A percentile compares a stretch with the other conserved stretches of the same genome.
phyloP scores from a whole-genome alignment of 2,797 vertebrate species.

The Sebastes trivittatus region DNA sequence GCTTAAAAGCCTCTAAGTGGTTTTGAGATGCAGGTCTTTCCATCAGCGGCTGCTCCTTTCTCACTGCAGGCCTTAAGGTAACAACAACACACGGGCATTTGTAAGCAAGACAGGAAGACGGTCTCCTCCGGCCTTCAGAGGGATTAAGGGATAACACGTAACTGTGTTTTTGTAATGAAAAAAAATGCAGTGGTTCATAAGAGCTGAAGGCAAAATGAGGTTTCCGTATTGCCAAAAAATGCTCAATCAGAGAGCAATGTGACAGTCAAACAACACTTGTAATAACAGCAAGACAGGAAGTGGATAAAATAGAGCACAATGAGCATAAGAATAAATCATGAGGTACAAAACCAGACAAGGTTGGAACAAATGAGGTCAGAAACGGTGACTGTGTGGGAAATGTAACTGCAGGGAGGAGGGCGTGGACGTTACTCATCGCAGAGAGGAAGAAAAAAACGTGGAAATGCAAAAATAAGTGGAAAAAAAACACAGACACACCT shows the following conservation, averaged over 20 bases:
- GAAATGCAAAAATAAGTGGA: not conserved
- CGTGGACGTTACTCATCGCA: not conserved
- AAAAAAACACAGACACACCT: constrained; percentile 7
- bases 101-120: not conserved
- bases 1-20: constrained; percentile 63
- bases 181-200: not conserved
- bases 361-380: constrained; percentile 32
- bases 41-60: constrained; percentile 28
- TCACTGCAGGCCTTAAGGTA: constrained; percentile 1
- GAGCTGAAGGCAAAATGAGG: not conserved
- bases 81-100: not conserved
- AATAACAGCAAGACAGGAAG: not conserved
- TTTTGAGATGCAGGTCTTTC: constrained; percentile 43
- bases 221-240: not conserved
- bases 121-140: not conserved
- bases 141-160: not conserved
- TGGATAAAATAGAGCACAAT: not conserved
- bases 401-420: not conserved
- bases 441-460: not conserved
- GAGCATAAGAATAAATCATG: not conserved
- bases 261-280: not conserved
- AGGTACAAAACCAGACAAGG: constrained; percentile 3
- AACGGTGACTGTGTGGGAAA: constrained; percentile 20
- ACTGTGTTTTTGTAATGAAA: not conserved
- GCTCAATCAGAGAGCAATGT: not conserved